Conservation (phyloP, 2,113 vertebrate species). For the Anhinga anhinga region DNA sequence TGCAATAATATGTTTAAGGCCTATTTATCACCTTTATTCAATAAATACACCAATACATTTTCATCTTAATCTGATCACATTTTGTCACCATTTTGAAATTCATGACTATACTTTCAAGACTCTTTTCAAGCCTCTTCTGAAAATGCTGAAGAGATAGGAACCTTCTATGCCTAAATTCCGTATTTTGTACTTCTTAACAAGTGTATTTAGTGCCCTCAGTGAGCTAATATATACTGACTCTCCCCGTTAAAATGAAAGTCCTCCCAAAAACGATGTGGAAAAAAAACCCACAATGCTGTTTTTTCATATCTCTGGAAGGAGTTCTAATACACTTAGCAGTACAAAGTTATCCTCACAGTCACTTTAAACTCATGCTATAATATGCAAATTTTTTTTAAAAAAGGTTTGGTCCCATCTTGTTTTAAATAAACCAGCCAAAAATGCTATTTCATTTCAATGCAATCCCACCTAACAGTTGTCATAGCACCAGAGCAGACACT, state of each 20-base stretch:
- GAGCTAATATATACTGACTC: not conserved
- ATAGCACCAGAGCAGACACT: not conserved
- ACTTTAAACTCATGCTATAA: not conserved
- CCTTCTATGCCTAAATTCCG: not conserved
- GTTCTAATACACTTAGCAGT: not conserved
- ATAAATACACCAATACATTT: not conserved
- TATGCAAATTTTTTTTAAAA: not conserved
- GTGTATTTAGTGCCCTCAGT: not conserved
- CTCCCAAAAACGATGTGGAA: not conserved
- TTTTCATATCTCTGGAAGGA: not conserved
- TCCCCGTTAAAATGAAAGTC: not conserved
- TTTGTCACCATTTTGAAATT: not conserved
- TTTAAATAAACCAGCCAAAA: not conserved
- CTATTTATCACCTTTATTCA: not conserved
- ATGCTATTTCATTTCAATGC: not conserved
- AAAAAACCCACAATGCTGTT: not conserved
- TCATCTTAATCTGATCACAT: not conserved
- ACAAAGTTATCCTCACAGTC: not conserved
- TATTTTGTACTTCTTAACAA: not conserved
- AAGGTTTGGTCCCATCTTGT: not conserved
- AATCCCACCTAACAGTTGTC: not conserved
- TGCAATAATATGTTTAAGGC: not conserved
- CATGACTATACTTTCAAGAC: not conserved
- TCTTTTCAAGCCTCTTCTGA: not conserved
- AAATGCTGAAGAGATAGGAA: not conserved